Base-by-base conservation (phyloP, 2,888 invertebrate species). In the Anagyrus pseudococci region DNA sequence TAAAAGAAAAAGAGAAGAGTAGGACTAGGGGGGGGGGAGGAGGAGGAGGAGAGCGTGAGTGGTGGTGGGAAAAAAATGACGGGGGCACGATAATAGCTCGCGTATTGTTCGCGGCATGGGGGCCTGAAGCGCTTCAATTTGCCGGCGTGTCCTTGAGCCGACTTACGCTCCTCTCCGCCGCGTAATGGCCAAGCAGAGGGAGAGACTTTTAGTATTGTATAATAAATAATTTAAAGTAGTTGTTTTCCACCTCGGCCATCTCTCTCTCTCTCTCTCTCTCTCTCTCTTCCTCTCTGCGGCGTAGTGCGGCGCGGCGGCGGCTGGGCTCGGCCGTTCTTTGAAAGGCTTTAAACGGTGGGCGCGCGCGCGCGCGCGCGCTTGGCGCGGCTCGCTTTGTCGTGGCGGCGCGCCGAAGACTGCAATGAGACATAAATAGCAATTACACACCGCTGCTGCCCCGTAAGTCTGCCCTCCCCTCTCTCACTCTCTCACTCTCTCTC, bases 381-480 rank as follows among this genome's bases (percentile, higher is more conserved):
- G 67, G 70, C 67, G 69, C 69, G 70, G 67, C 64, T 67, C 64
- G 71, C 76, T 76, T 76, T 76, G 75, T 76, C 72, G 71, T 69
- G 70, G 69, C 68, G 66, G 63, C 55, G 55, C 62, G 70, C 70
- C 75, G 72, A 70, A 72, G 67, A 72, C 72, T 70, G 75, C 75
- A 75, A 74, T 74, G 73, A 74, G 73, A 75, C 76, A 76, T 75
- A 76, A 76, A 76, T 76, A 74, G 76, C 75, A 76, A 76, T 76
- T 76, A 76, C 75, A 66, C 74, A 76, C 70, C 72, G 79, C 80
- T 67, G 76, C 79, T 67, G 76, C 79, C 69, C 77, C 68, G 75
- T 75, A 66, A 66, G 66, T 67, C 50, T 58, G 64, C 64, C 59
- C 37, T 43, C 54, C 71, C 67, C 8, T 41, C 40, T 41, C 26